phyloP scores from a whole-genome alignment of 2,113 vertebrate genomes.

The Gallinago paraguaiae region DNA sequence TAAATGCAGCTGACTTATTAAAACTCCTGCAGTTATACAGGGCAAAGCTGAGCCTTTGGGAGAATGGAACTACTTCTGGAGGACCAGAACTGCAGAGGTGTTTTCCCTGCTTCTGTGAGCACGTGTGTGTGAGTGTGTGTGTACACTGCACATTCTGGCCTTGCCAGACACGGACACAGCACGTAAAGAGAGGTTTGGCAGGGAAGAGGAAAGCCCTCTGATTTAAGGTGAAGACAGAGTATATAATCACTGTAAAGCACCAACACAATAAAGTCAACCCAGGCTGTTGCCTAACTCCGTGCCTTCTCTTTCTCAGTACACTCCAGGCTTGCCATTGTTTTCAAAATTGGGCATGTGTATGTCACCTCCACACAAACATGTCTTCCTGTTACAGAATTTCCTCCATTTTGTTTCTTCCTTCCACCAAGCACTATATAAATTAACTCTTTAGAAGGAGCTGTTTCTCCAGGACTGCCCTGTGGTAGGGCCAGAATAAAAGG shows the following conservation, averaged over 20 bases:
- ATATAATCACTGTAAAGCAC: background rate
- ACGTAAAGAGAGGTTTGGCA: background rate
- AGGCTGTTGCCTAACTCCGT: background rate
- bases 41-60: background rate
- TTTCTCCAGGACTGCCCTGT: background rate
- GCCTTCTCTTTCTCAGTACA: background rate
- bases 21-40: background rate
- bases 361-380: background rate
- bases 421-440: background rate
- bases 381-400: background rate
- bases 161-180: background rate
- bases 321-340: background rate
- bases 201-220: background rate
- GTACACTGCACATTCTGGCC: accelerated
- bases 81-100: background rate
- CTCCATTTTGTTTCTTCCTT: background rate
- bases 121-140: accelerated
- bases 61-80: background rate
- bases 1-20: background rate
- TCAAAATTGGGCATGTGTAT: background rate
- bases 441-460: background rate
- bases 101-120: background rate
- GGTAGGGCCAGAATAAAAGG: background rate
- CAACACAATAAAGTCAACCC: background rate
- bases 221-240: background rate